Evolutionary conservation across 92 coral and sea anemone species (phyloP).

Genomic region (Porites rus): DNA sequence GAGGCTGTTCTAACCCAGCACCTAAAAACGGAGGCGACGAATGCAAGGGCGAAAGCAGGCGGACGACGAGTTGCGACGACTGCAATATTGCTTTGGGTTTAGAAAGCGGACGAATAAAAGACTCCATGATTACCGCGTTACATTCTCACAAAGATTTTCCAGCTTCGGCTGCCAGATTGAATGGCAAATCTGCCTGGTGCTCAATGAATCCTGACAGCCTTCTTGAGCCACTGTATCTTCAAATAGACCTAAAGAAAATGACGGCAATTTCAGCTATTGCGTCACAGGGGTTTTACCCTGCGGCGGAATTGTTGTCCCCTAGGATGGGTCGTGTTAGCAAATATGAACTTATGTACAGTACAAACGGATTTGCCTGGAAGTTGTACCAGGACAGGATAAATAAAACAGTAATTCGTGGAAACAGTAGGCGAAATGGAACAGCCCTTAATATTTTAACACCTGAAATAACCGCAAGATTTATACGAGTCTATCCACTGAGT

Average conservation of each 20-base stretch:
- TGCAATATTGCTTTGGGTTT: slow-evolving; percentile 83
- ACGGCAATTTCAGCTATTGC: slow-evolving; percentile 81
- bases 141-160: slow-evolving; percentile 82
- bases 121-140: slow-evolving; percentile 70
- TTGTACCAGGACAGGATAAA: slow-evolving; percentile 56
- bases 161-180: slow-evolving; percentile 67
- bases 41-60: slow-evolving; percentile 73
- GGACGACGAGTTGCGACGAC: slow-evolving; percentile 70
- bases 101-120: slow-evolving; percentile 69
- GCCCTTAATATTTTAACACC: slow-evolving; percentile 71
- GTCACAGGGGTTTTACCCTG: slow-evolving; percentile 84
- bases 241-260: slow-evolving; percentile 73
- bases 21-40: slow-evolving; percentile 80
- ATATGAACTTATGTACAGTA: slow-evolving; percentile 81
- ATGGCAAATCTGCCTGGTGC: slow-evolving; percentile 92
- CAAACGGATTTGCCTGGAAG: slow-evolving; percentile 76
- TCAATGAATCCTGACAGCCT: slow-evolving; percentile 48
- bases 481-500: slow-evolving; percentile 78
- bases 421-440: slow-evolving; percentile 60
- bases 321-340: slow-evolving; percentile 90
- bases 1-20: slow-evolving; percentile 81
- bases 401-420: slow-evolving; percentile 72
- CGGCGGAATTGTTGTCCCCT: slow-evolving; percentile 59
- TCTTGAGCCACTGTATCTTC: slow-evolving; percentile 64
- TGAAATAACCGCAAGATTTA: slow-evolving; percentile 70